Percentiles rank a stretch among this genome's conserved stretches.
Conservation (phyloP, 2,888 invertebrate species). For the Noctua pronuba region DNA sequence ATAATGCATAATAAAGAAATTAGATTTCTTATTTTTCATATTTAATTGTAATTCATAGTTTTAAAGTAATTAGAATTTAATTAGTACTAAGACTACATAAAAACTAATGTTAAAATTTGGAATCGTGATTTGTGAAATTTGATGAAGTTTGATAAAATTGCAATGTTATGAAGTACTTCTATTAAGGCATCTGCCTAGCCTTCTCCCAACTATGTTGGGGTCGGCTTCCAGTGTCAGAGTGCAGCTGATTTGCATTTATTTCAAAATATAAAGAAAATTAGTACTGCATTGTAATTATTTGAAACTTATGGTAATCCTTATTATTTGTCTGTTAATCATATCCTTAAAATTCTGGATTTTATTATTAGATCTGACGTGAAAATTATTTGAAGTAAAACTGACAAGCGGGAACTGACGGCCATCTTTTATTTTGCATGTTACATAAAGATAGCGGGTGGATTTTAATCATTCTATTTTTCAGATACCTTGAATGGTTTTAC, state of each 20-base stretch:
- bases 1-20: slow-evolving; percentile 58
- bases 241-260: neutral
- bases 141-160: slow-evolving; percentile 4
- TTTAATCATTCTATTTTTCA: neutral
- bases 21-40: slow-evolving; percentile 66
- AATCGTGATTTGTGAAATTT: slow-evolving; percentile 33
- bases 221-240: neutral
- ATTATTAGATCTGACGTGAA: neutral
- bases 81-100: slow-evolving; percentile 49
- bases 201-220: neutral
- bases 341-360: neutral
- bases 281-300: slow-evolving; percentile 21
- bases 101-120: slow-evolving; percentile 23
- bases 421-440: neutral
- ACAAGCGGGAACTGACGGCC: neutral
- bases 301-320: slow-evolving; percentile 7
- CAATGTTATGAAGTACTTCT: slow-evolving; percentile 37
- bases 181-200: neutral
- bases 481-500: neutral
- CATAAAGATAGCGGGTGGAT: neutral
- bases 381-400: neutral
- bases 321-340: slow-evolving; percentile 3
- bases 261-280: neutral
- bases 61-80: slow-evolving; percentile 41
- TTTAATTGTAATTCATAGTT: slow-evolving; percentile 39